Evolutionary conservation across 1,140 invertebrate species (phyloP), one percentile per base, ranked within the genome.

Genomic region (Diabrotica undecimpunctata): DNA sequence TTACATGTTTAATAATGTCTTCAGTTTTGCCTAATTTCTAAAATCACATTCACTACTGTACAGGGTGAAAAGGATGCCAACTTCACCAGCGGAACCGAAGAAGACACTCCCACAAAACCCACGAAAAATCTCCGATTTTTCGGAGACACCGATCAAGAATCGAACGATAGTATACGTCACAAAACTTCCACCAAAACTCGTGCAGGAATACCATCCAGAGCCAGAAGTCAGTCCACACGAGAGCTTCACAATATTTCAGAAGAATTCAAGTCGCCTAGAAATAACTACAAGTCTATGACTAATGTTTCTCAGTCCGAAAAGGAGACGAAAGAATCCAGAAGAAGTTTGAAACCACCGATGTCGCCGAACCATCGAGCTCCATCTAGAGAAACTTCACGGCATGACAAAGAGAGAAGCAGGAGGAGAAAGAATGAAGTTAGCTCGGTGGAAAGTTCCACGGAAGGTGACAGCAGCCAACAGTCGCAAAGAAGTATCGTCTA

Each of bases 401-500:
- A 41, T 6, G 60, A 65, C 12, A 72, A 75, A 5, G 73, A 74
- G 14, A 62, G 68, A 55, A 63, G 62, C 8, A 65, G 74, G 12
- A 66, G 70, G 41, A 69, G 70, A 59, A 72, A 72, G 60, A 75
- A 76, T 25, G 75, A 78, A 64, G 71, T 76, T n/a, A 78, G 76
- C 70, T 78, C 76, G 0, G 68, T 78, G 5, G 86, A 87, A 69
- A 90, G 89, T 77, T 90, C 88, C 57, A 90, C 90, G 5, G 89
- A 91, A 74, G 90, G 89, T 7, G 90, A 91, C 70, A 90, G 89
- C 67, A 91, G 89, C 71, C 85, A 90, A 72, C 86, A 89, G 69
- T 90, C 89, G 14, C 90, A 91, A 72, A 83, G 88, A 72, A 91
- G 89, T 69, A 87, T 91, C 3, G 90, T 92, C 7, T 92, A 91